Percentiles rank a stretch among this genome's conserved stretches.
These are phyloP conservation scores for Melanotaenia maccullochi DNA, from an alignment of 2,797 vertebrate species.

Conservation along the genomic window DNA sequence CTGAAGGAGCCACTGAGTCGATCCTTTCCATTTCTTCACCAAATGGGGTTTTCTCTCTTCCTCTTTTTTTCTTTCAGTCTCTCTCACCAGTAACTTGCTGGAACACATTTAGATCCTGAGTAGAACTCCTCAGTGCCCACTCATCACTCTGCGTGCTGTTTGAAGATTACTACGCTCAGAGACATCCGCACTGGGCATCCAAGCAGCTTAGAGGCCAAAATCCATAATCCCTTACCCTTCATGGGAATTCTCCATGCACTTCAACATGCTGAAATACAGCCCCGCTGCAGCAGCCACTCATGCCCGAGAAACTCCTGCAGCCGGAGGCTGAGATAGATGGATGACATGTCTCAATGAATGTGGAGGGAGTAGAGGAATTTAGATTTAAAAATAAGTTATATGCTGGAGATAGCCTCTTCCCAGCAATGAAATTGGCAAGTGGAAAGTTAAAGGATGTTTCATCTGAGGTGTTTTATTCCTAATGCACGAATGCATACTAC, in stretches of 20 bases:
- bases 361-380: slow-evolving; percentile 69
- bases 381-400: slow-evolving; percentile 74
- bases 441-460: slow-evolving; percentile 34
- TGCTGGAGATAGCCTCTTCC: slow-evolving; percentile 47
- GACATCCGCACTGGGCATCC: slow-evolving; percentile 83
- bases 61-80: slow-evolving; percentile 3
- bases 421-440: slow-evolving; percentile 48
- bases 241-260: slow-evolving; percentile 84
- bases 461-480: slow-evolving; percentile 35
- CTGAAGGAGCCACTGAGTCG: slow-evolving; percentile 58
- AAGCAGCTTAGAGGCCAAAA: slow-evolving; percentile 83
- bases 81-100: slow-evolving; percentile 71
- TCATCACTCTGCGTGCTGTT: slow-evolving; percentile 83
- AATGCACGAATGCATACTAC: slow-evolving; percentile 27
- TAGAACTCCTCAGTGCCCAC: slow-evolving; percentile 80
- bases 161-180: slow-evolving; percentile 84
- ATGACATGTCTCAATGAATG: slow-evolving; percentile 78
- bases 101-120: slow-evolving; percentile 81
- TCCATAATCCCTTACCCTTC: slow-evolving; percentile 85
- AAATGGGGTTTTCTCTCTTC: slow-evolving; percentile 48
- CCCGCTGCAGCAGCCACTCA: slow-evolving; percentile 71
- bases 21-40: slow-evolving; percentile 67
- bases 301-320: slow-evolving; percentile 62
- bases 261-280: slow-evolving; percentile 80
- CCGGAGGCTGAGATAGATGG: slow-evolving; percentile 74